Evolutionary conservation across 35 echinoderm and acorn worm genomes (phyloP).

Genomic region (Heliocidaris tuberculata): DNA sequence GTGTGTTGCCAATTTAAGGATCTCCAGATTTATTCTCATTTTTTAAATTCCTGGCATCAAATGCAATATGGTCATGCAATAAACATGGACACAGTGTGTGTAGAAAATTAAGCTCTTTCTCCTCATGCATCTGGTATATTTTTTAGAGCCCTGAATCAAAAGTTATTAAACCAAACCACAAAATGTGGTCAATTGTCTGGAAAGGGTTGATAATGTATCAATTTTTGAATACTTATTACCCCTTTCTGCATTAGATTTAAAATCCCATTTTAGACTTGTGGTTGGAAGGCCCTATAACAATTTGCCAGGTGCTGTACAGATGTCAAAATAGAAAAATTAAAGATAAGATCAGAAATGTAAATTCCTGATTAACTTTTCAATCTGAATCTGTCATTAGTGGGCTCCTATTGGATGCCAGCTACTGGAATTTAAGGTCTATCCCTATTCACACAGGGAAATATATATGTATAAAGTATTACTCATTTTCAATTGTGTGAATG

Average conservation of each 20-base stretch:
- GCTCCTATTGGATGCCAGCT: neutral
- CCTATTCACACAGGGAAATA: neutral
- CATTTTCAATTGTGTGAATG: neutral
- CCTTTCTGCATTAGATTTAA: neutral
- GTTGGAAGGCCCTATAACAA: neutral
- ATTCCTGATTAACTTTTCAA: neutral
- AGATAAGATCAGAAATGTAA: constrained; percentile 12
- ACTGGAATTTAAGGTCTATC: neutral
- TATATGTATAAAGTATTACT: neutral
- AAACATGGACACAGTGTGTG: too few species aligned
- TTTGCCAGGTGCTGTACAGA: neutral
- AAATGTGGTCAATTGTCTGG: too few species aligned
- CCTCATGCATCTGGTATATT: too few species aligned
- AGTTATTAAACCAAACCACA: too few species aligned
- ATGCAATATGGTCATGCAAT: too few species aligned
- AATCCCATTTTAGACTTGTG: neutral
- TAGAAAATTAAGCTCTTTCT: too few species aligned
- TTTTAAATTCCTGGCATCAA: too few species aligned
- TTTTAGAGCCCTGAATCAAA: too few species aligned
- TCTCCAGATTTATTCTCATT: too few species aligned
- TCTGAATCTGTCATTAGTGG: constrained; percentile 16
- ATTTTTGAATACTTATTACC: neutral
- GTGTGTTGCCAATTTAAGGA: too few species aligned
- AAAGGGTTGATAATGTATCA: too few species aligned
- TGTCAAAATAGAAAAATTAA: neutral